Base-by-base conservation (phyloP, 1,140 invertebrate genomes). In the Drosophila equinoxialis region DNA sequence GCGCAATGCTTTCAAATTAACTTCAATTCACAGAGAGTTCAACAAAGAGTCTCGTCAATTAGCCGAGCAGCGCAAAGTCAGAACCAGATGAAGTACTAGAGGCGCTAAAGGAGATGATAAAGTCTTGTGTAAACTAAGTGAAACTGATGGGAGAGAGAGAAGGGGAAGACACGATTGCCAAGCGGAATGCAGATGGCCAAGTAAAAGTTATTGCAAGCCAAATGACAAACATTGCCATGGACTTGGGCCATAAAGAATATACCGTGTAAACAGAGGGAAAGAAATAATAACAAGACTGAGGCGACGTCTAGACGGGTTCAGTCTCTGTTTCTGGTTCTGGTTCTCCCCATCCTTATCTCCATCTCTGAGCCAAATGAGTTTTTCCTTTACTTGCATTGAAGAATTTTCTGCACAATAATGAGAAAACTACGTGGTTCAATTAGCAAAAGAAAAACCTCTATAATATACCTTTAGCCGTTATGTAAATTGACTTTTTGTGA, bases 171-270 rank as follows among this genome's bases (percentile, higher is more conserved):
- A 1, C 10, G 5, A 23, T 23, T 1, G 20, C 20, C 20, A 23
- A 51, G 8, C 20, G 67, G 66, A 71, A 60, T 79, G 76, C 83
- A 86, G 83, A 86, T 86, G 83, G 79, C 76, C 42, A 37, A 74
- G 76, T 74, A 71, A 76, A 86, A 86, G 83, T 86, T 86, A 86
- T 86, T 86, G 83, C 83, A 86, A 83, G 81, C 76, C 72, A 72
- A 86, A 86, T 86, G 83, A 86, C 83, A 86, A 86, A 87, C 83
- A 86, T 79, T 81, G 68, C 63, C 17, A 51, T 17, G 23, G 45
- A 51, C 45, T 75, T 65, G 30, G 65, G 71, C 69, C 17, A 51
- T 76, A 75, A 60, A 58, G 39, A 59, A 42, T 39, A 39, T 13
- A 39, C 67, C 87, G 83, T 89, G 87, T 69, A 86, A 86, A 86